phyloP scores from a whole-genome alignment of 2,113 vertebrate species.

The Piprites chloris region DNA sequence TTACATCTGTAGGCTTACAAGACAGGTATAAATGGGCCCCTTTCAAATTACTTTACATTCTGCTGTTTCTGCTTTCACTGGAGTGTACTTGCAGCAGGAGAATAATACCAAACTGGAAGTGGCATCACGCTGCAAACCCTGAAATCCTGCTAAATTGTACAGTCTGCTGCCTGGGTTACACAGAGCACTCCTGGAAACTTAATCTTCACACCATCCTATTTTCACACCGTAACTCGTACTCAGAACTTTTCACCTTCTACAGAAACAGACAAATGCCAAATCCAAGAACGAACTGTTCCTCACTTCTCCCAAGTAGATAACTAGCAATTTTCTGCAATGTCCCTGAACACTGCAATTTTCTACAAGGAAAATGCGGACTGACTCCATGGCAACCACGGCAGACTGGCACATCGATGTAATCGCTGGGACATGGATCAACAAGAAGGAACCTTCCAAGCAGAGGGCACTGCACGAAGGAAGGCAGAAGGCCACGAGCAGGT shows the following conservation, averaged over 20 bases:
- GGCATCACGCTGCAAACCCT: not conserved
- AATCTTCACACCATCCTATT: not conserved
- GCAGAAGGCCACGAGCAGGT: not conserved
- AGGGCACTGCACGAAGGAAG: not conserved
- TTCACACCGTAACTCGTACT: not conserved
- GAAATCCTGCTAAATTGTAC: not conserved
- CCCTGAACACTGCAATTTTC: slow-evolving; percentile 42
- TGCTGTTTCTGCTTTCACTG: not conserved
- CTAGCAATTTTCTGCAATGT: slow-evolving; percentile 52
- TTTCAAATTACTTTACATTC: not conserved
- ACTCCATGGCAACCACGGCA: not conserved
- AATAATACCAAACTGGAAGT: not conserved
- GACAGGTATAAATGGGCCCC: not conserved
- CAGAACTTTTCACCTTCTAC: not conserved
- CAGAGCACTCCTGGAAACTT: not conserved
- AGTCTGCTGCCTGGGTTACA: not conserved
- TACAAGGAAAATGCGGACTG: not conserved
- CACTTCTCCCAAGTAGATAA: not conserved
- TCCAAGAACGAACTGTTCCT: slow-evolving; percentile 12
- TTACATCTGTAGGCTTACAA: not conserved
- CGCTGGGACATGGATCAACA: not conserved
- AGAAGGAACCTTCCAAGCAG: not conserved
- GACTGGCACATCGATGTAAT: not conserved
- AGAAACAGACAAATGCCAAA: not conserved
- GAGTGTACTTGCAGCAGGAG: not conserved